A percentile compares a stretch with the other conserved stretches of the same genome.
Conservation (phyloP, 2,797 vertebrate species). For the Melanotaenia pygmaea region DNA sequence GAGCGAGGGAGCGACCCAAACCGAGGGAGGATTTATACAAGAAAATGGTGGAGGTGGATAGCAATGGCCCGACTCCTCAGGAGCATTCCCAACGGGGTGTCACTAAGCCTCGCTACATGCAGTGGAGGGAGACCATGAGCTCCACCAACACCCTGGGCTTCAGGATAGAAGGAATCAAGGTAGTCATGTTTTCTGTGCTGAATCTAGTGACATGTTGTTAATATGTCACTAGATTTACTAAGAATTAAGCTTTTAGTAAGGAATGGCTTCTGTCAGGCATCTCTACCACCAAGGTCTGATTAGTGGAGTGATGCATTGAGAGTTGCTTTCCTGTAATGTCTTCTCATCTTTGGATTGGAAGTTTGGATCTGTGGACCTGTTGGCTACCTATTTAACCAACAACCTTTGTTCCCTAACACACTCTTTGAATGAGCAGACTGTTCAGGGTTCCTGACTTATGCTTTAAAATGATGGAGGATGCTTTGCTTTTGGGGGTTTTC, state of each 20-base stretch:
- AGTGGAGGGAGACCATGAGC: constrained; percentile 98
- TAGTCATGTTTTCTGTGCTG: constrained; percentile 52
- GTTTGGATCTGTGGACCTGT: background rate
- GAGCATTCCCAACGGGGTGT: constrained; percentile 90
- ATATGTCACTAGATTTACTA: background rate
- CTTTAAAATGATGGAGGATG: background rate
- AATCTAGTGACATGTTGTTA: background rate
- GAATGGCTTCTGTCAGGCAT: background rate
- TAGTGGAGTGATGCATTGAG: background rate
- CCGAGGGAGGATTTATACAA: constrained; percentile 95
- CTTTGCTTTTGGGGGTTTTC: background rate
- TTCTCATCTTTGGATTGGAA: background rate
- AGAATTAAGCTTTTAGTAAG: background rate
- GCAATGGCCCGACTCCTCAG: constrained; percentile 88
- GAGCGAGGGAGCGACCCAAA: constrained; percentile 93
- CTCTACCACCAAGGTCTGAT: background rate
- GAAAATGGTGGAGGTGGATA: constrained; percentile 97
- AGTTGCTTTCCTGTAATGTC: background rate
- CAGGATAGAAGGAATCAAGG: constrained; percentile 98
- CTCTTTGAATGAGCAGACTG: background rate
- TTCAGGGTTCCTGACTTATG: background rate
- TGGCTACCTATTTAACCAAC: background rate
- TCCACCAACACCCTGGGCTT: constrained; percentile 96
- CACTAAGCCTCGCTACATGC: constrained; percentile 98
- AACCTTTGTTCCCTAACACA: background rate